Conservation (phyloP, 1,140 invertebrate species). For the Nasonia longicornis region DNA sequence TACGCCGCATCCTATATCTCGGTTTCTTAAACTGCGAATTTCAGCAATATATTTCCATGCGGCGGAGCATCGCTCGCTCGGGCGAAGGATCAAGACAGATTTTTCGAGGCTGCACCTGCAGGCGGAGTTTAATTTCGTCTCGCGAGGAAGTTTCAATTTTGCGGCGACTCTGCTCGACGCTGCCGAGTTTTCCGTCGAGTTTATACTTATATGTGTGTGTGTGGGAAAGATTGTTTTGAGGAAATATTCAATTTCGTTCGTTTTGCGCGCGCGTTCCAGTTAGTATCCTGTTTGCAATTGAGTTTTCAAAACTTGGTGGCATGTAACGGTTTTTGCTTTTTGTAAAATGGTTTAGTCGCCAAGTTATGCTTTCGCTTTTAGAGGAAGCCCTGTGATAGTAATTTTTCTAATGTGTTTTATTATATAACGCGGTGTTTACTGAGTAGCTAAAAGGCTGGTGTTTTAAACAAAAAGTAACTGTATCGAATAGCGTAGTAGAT, state of each 20-base stretch:
- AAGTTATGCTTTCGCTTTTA: too few species aligned
- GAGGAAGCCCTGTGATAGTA: too few species aligned
- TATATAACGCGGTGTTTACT: too few species aligned
- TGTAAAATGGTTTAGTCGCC: too few species aligned
- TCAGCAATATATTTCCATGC: conserved; percentile 1
- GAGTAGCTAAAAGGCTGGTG: too few species aligned
- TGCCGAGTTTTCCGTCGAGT: neutral
- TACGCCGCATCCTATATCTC: neutral
- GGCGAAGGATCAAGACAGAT: neutral
- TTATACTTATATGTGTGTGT: neutral
- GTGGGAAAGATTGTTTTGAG: neutral
- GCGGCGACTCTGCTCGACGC: neutral
- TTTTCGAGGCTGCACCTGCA: neutral
- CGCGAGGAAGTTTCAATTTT: conserved; percentile 3
- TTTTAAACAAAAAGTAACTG: too few species aligned
- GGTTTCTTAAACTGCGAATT: neutral
- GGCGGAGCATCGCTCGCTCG: too few species aligned
- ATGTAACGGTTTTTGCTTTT: too few species aligned
- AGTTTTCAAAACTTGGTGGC: too few species aligned
- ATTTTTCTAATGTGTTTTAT: too few species aligned
- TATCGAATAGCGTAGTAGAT: too few species aligned
- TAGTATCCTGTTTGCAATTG: neutral
- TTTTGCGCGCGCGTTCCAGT: neutral
- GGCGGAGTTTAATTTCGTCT: conserved; percentile 19
- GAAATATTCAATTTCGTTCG: neutral